Percentiles rank a stretch among this genome's conserved stretches.
phyloP scores from a whole-genome alignment of 1,140 invertebrate genomes.

The Potamilus streckersoni region DNA sequence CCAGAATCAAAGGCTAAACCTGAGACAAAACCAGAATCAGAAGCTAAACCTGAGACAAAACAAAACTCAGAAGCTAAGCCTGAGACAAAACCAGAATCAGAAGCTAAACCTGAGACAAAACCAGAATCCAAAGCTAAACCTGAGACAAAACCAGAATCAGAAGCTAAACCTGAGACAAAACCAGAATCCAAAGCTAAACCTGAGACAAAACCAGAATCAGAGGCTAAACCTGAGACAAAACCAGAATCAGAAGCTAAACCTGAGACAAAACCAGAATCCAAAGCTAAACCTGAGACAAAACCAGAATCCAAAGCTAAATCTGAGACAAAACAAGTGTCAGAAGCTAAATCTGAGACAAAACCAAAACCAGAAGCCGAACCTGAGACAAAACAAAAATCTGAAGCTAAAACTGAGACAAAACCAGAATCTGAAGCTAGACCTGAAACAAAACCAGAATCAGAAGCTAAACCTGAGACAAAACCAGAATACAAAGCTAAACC shows the following conservation, averaged over 20 bases:
- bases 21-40: not conserved
- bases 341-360: not conserved
- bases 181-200: too few relatives aligned
- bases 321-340: too few relatives aligned
- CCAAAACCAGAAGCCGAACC: not conserved
- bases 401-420: not conserved
- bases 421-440: not conserved
- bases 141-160: not conserved
- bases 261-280: not conserved
- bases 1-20: not conserved
- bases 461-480: not conserved
- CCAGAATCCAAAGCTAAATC: too few relatives aligned
- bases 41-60: not conserved
- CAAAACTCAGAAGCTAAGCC: not conserved
- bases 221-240: not conserved
- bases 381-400: not conserved
- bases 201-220: too few relatives aligned
- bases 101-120: not conserved
- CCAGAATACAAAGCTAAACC: not conserved
- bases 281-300: not conserved
- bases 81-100: not conserved
- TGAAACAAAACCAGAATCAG: not conserved
- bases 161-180: not conserved
- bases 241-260: not conserved
- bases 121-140: not conserved